Evolutionary conservation across 2,797 vertebrate genomes (phyloP).

Genomic region (Cichlasoma orientale): DNA sequence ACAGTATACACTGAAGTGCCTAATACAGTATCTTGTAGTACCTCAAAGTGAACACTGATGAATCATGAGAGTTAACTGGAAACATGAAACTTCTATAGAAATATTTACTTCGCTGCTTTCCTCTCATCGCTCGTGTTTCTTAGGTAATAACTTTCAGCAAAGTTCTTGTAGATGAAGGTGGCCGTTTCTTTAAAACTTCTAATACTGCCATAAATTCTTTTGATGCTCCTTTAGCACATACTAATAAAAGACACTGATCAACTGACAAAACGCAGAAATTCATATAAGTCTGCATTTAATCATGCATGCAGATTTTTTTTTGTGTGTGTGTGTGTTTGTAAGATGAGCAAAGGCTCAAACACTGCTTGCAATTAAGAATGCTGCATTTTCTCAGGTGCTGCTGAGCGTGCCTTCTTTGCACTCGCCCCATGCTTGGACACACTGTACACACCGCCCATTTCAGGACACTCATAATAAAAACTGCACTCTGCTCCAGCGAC

Average conservation of each 20-base stretch:
- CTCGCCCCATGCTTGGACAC: background rate
- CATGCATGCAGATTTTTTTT: fast-evolving
- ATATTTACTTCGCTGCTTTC: background rate
- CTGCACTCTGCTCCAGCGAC: constrained; percentile 59
- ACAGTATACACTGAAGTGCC: background rate
- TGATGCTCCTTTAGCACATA: constrained; percentile 55
- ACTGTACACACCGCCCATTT: constrained; percentile 5
- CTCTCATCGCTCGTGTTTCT: background rate
- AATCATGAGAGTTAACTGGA: background rate
- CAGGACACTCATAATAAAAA: constrained; percentile 59
- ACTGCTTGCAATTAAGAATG: background rate
- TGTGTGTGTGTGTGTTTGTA: background rate
- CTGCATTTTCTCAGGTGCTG: background rate
- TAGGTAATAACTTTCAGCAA: background rate
- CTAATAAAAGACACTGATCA: constrained; percentile 35
- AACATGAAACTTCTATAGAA: background rate
- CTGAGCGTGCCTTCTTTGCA: constrained; percentile 1
- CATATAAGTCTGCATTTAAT: background rate
- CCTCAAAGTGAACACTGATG: background rate
- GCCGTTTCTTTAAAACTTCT: constrained; percentile 60
- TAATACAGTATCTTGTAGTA: background rate
- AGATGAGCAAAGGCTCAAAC: background rate
- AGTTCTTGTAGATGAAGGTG: background rate
- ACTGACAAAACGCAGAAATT: constrained; percentile 14
- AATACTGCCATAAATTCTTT: constrained; percentile 55